Evolutionary conservation across 2,888 invertebrate species (phyloP).

Genomic region (Bellardia bayeri): DNA sequence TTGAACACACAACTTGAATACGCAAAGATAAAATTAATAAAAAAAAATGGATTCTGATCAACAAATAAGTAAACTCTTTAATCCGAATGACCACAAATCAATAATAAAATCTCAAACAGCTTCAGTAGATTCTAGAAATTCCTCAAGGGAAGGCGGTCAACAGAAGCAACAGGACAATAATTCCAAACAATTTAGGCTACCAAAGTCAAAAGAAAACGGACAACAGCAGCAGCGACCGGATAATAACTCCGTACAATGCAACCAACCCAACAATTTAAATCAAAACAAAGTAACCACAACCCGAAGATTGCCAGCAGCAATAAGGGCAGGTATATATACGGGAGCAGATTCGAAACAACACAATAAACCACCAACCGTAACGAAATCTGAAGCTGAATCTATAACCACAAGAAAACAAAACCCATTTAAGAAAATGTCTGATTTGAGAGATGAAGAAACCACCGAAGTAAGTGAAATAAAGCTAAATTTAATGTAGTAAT

Average conservation of each 20-base stretch:
- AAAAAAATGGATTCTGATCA: conserved; percentile 54
- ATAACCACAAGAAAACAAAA: background rate
- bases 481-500: background rate
- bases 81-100: conserved; percentile 36
- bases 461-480: conserved; percentile 61
- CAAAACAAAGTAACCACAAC: background rate
- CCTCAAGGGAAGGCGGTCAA: conserved; percentile 3
- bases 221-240: background rate
- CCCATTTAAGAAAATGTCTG: conserved; percentile 76
- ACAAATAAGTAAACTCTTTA: conserved; percentile 57
- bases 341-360: background rate
- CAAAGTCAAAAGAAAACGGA: background rate
- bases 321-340: background rate
- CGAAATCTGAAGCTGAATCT: conserved; percentile 1
- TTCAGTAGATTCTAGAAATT: conserved; percentile 57
- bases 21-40: background rate
- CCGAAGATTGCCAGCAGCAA: background rate
- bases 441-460: conserved; percentile 77
- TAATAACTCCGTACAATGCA: too few species aligned
- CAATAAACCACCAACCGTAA: background rate
- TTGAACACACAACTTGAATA: background rate
- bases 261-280: too few species aligned
- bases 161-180: background rate
- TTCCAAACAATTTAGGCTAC: background rate
- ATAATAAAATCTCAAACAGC: conserved; percentile 56